Base-by-base conservation (phyloP, 2,888 invertebrate genomes). In the Caenorhabditis japonica region DNA sequence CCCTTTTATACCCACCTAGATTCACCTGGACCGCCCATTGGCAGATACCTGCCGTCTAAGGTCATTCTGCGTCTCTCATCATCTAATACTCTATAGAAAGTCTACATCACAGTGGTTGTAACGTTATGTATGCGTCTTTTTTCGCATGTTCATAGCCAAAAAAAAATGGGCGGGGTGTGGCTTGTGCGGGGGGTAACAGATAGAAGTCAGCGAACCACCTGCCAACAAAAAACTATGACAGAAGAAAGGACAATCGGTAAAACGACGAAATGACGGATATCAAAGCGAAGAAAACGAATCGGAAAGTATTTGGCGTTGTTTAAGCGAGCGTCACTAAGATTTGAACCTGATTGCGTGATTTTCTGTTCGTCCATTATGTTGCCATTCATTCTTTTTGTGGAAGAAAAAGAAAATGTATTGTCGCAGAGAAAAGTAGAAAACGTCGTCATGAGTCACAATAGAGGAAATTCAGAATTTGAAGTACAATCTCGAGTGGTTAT, bases 11-110 rank as follows among this genome's bases (percentile, higher is more conserved):
- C 43, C n/a, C 10, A 25, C 39, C 25, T 38, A 7, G 49, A 43
- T 56, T 43, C 43, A 66, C 66, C 43, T 51, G 58, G 38, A 56
- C 66, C 66, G 66, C 66, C 66, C 66, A 56, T 56, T 49, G 34
- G 23, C 36, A 68, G 66, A 68, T 52, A 52, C 52, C 44, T n/a
- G 43, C 15, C 23, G 56, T 51, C 41, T 52, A 59, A 59, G 52
- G 68, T 68, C 68, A 58, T 68, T 36, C 68, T 58, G 58, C 52
- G 68, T 52, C 58, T 68, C 66, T 44, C n/a, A n/a, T 8, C 13
- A 17, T n/a, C 17, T 47, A 23, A 12, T n/a, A n/a, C 34, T 66
- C 58, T 30, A 44, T 51, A 19, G 41, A 21, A n/a, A 43, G 36
- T 38, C 58, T 44, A 43, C 58, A 38, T 68, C 46, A 58, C 58